Conservation (phyloP, 2,888 invertebrate genomes). For the Bombyx huttoni region DNA sequence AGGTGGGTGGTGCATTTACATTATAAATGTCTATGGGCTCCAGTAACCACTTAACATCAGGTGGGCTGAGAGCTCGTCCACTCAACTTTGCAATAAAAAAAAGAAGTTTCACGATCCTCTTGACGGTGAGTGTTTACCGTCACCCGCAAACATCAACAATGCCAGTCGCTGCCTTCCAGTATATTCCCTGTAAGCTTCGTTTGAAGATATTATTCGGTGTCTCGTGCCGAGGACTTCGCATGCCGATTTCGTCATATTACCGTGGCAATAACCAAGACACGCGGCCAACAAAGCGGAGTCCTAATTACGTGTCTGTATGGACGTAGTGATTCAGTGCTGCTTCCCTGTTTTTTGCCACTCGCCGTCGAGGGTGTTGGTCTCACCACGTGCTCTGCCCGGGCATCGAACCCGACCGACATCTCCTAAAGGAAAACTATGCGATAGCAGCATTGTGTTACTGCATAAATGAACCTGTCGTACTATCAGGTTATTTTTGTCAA, state of each 20-base stretch:
- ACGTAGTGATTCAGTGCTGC: conserved; percentile 35
- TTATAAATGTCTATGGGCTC: no score
- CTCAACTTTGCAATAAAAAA: no score
- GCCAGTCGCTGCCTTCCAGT: no score
- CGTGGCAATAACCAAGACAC: neutral
- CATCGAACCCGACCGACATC: conserved; percentile 46
- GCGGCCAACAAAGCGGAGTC: neutral
- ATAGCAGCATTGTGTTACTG: conserved; percentile 24
- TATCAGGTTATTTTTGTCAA: neutral
- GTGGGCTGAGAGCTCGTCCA: no score
- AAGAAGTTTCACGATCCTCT: no score
- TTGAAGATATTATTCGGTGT: no score
- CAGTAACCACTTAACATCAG: no score
- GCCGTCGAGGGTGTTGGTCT: conserved; percentile 43
- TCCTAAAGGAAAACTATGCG: conserved; percentile 51
- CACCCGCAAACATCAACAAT: no score
- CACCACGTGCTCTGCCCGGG: conserved; percentile 46
- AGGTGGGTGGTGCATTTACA: no score
- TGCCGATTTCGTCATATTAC: neutral
- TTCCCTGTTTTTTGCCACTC: conserved; percentile 46
- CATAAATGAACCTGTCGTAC: conserved; percentile 16
- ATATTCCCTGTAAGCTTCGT: no score
- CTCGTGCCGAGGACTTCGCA: no score
- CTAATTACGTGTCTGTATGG: conserved; percentile 8
- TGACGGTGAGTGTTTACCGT: no score